Evolutionary conservation across 2,888 invertebrate genomes (phyloP), one percentile per base, ranked within the genome.

Genomic region (Sclerodermus sp.): DNA sequence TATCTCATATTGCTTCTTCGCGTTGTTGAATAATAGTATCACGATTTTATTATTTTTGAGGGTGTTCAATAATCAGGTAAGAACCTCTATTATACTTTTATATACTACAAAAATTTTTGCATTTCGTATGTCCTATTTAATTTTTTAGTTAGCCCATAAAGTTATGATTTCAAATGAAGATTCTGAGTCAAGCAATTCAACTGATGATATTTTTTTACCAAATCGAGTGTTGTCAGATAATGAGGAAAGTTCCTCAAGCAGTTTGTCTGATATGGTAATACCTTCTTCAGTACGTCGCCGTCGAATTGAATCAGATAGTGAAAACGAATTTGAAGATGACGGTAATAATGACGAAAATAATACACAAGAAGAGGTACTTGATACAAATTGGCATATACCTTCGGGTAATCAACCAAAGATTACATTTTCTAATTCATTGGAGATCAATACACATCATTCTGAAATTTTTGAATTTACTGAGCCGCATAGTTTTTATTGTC

Each of bases 401-500:
- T 50, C 45, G 23, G 4, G 38, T 45, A 54, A 44, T 54, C 9
- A 36, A 54, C 34, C 47, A 29, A 41, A 50, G n/a, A 50, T 50
- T 41, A 50, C 49, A 47, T 50, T 46, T 50, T 47, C 49, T 1
- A 16, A 49, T 50, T 53, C 53, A 31, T 40, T 50, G 12, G 53
- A 46, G 17, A 48, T 45, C 49, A 50, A 54, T n/a, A 29, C 40
- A 39, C 23, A 2, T 30, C 47, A 53, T 15, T 49, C 53, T 8
- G 45, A 53, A 45, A 47, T 49, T 38, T 42, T 54, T 45, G 39
- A 13, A 42, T 51, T 14, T 54, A 51, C 45, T 1, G 51, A 55
- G 44, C 55, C 47, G 30, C 49, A 47, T 49, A 13, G 30, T 53
- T 55, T 53, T 55, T 49, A 53, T 55, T 47, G 12, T 16, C 47